A percentile compares a stretch with the other conserved stretches of the same genome.
Evolutionary conservation across 2,888 invertebrate species (phyloP).

Genomic region (Aethes cnicana): DNA sequence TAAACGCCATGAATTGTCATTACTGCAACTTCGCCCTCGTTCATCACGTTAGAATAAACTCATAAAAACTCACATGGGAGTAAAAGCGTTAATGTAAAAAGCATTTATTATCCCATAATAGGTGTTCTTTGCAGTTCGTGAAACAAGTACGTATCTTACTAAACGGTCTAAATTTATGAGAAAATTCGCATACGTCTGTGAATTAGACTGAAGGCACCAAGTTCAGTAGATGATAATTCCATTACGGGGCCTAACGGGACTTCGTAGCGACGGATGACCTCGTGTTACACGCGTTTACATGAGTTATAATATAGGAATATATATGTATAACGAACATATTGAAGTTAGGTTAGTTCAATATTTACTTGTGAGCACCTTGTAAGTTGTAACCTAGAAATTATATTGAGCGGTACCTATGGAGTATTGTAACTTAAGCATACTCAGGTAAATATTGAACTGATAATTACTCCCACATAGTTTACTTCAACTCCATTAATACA

Average conservation of each 20-base stretch:
- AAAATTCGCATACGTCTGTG: constrained; percentile 42
- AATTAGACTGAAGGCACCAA: constrained; percentile 39
- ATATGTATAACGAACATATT: too few species aligned
- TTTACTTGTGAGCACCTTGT: too few species aligned
- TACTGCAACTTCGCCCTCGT: too few species aligned
- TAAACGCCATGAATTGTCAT: too few species aligned
- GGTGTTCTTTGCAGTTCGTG: constrained; percentile 34
- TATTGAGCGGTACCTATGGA: too few species aligned
- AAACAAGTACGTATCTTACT: constrained; percentile 24
- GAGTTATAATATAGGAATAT: not conserved
- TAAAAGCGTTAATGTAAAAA: constrained; percentile 48
- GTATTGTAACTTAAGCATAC: too few species aligned
- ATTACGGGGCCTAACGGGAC: not conserved
- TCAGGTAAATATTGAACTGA: too few species aligned
- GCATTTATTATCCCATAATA: constrained; percentile 49
- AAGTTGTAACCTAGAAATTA: too few species aligned
- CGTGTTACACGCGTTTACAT: not conserved
- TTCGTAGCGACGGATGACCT: constrained; percentile 1
- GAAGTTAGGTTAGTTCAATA: too few species aligned
- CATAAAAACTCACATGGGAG: constrained; percentile 33
- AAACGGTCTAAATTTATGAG: constrained; percentile 42
- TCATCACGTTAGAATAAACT: not conserved
- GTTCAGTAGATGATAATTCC: constrained; percentile 11
- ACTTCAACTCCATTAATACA: too few species aligned
- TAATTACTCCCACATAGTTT: too few species aligned